These are phyloP conservation scores for Diarsia brunnea DNA, from an alignment of 2,888 invertebrate species.

Conservation along the genomic window DNA sequence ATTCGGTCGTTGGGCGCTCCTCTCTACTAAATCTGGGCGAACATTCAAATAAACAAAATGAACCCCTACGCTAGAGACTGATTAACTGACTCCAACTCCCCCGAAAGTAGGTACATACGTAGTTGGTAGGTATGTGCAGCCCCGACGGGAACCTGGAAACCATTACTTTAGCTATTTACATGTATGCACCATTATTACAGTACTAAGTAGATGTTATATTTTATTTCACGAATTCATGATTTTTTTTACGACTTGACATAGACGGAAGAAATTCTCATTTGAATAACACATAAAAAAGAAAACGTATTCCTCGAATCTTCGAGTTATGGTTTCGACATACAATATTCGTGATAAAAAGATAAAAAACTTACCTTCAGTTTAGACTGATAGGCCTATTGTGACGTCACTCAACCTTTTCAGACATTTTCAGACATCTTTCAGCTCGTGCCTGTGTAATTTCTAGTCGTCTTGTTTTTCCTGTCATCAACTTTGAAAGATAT, in stretches of 20 bases:
- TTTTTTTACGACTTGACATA: slow-evolving; percentile 73
- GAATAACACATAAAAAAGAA: slow-evolving; percentile 79
- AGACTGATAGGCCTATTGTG: slow-evolving; percentile 33
- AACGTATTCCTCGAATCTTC: slow-evolving; percentile 62
- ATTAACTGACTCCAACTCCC: slow-evolving; percentile 72
- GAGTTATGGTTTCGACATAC: slow-evolving; percentile 53
- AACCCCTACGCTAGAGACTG: slow-evolving; percentile 69
- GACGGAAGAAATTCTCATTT: slow-evolving; percentile 76
- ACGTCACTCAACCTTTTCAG: slow-evolving; percentile 41
- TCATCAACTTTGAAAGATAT: slow-evolving; percentile 34
- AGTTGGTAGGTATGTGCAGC: background rate
- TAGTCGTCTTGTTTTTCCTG: slow-evolving; percentile 29
- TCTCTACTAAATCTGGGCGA: slow-evolving; percentile 73
- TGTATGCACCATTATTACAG: slow-evolving; percentile 10
- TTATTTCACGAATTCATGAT: slow-evolving; percentile 45
- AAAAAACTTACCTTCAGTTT: slow-evolving; percentile 32
- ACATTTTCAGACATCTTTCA: slow-evolving; percentile 15
- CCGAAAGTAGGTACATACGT: slow-evolving; percentile 33
- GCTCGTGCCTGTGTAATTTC: slow-evolving; percentile 18
- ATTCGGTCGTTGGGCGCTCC: slow-evolving; percentile 72
- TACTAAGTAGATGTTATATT: slow-evolving; percentile 22
- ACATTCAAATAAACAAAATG: slow-evolving; percentile 78
- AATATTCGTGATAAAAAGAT: slow-evolving; percentile 44
- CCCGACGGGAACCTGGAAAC: too few species aligned
- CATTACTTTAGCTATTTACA: background rate